These are phyloP conservation scores for Hypotaenidia okinawae DNA, from an alignment of 2,797 vertebrate species.

Conservation along the genomic window DNA sequence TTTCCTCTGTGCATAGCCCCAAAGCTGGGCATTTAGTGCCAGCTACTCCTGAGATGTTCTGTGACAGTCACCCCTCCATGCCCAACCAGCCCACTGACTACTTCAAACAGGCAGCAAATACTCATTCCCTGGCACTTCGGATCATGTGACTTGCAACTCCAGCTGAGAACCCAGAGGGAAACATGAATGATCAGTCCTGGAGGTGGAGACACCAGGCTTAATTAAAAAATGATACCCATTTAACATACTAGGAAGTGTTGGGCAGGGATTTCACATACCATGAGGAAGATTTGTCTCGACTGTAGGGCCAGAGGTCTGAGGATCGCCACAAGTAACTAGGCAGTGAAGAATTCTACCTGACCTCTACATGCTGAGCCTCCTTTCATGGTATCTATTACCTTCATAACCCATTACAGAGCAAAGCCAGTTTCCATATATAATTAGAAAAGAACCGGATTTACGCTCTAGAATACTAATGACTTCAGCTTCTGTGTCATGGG, in stretches of 20 bases:
- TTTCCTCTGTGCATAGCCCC: neutral
- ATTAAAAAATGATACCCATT: neutral
- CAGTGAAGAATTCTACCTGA: neutral
- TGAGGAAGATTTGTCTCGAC: neutral
- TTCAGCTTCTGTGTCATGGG: neutral
- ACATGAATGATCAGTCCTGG: neutral
- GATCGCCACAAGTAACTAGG: neutral
- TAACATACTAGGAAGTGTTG: neutral
- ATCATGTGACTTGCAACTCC: neutral
- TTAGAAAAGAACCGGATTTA: neutral
- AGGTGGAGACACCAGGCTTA: neutral
- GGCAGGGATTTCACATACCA: neutral
- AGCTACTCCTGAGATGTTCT: neutral
- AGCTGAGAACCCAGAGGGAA: neutral
- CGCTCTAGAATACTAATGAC: neutral
- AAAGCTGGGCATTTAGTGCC: neutral
- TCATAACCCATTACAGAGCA: neutral
- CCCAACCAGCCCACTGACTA: neutral
- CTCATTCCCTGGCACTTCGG: neutral
- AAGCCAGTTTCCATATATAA: neutral
- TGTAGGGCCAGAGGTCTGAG: neutral
- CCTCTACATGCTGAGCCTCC: neutral
- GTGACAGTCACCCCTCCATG: neutral
- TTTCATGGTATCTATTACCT: neutral
- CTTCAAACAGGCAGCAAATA: neutral